Evolutionary conservation across 2,888 invertebrate genomes (phyloP), one percentile per base, ranked within the genome.

Genomic region (Clanis bilineata): DNA sequence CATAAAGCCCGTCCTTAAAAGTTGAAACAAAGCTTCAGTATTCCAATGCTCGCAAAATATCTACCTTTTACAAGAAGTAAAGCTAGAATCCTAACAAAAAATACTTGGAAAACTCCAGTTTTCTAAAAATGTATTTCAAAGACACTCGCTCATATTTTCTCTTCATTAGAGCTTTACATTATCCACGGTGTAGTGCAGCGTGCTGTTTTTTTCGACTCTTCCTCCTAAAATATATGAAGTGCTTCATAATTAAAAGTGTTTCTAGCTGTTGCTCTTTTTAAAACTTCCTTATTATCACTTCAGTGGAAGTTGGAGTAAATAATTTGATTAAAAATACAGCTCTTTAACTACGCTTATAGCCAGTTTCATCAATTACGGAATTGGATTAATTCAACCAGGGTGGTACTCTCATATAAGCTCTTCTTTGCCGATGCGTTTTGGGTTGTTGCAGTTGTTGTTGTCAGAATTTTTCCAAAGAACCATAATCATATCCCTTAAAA

Each of bases 141-240:
- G 51, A 51, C 51, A 51, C 51, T 47, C n/a, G 47, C 28, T 28
- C 28, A 51, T 51, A 51, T 51, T 51, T 51, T 32, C 51, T 51
- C 28, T 51, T 32, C 51, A 32, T 51, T 51, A 51, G 28, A 32
- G 51, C 51, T 18, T 32, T 51, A 10, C 18, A 32, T 51, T 51
- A 18, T 28, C 10, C n/a, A 15, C 9, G 28, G 18, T 18, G 28
- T 32, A 32, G 28, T 28, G 32, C 18, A 39, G 3, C 25, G 39
- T n/a, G 15, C 41, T 18, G 7, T 51, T n/a, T 45, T 45, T 45
- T 51, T 18, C 7, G 32, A 51, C 10, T 51, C 15, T 18, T 18
- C 32, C 32, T 28, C 18, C 28, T 4, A 5, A 51, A 51, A 51
- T 18, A 32, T 15, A 51, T 32, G 51, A 51, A 51, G 32, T 10